Conservation (phyloP, 2,113 vertebrate genomes). For the Eleginops maclovinus region DNA sequence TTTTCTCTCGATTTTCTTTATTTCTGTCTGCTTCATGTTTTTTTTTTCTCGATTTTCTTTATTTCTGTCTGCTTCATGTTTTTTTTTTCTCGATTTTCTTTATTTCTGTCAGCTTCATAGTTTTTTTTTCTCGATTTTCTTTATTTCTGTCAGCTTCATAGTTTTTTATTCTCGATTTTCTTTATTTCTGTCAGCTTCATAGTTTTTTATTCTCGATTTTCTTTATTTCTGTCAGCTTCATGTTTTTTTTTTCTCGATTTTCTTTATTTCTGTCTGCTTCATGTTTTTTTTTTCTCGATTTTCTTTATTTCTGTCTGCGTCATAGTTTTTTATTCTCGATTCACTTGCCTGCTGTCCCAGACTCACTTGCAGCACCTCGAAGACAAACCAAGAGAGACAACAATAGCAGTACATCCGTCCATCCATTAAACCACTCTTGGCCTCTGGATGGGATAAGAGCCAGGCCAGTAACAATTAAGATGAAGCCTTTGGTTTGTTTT, state of each 20-base stretch:
- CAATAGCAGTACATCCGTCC: constrained; percentile 58
- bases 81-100: too few species aligned
- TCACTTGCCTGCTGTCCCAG: neutral
- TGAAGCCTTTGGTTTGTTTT: constrained; percentile 58
- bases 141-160: constrained; percentile 34
- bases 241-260: too few species aligned
- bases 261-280: constrained; percentile 28
- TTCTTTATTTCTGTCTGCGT: constrained; percentile 27
- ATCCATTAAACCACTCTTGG: constrained; percentile 62
- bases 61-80: constrained; percentile 30
- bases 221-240: constrained; percentile 29
- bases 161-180: too few species aligned
- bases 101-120: constrained; percentile 35
- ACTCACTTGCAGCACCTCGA: constrained; percentile 19
- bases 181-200: constrained; percentile 33
- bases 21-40: constrained; percentile 32
- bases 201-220: too few species aligned
- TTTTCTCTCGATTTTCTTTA: too few species aligned
- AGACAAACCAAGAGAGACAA: constrained; percentile 55
- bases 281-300: too few species aligned
- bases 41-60: too few species aligned
- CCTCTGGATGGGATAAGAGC: constrained; percentile 40
- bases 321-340: constrained; percentile 6
- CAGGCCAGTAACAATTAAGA: constrained; percentile 55
- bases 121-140: too few species aligned